phyloP scores from a whole-genome alignment of 2,888 invertebrate species.

The Oscheius sp. region DNA sequence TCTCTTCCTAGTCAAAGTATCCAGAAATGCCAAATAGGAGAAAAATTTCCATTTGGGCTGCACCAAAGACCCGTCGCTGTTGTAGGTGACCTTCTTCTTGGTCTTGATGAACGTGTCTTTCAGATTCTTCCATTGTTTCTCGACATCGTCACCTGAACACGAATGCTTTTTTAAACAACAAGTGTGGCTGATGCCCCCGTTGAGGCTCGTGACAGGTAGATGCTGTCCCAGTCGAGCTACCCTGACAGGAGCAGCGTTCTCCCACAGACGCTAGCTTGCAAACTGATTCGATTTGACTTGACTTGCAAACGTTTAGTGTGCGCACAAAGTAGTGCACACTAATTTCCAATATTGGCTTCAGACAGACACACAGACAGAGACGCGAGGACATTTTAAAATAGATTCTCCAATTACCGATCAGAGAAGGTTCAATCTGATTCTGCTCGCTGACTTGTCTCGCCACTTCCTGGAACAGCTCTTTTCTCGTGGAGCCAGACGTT shows the following conservation, averaged over 20 bases:
- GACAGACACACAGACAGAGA: no score
- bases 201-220: no score
- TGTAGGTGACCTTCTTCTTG: constrained; percentile 41
- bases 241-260: no score
- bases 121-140: constrained; percentile 55
- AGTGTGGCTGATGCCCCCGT: no score
- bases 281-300: no score
- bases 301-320: no score
- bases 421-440: constrained; percentile 40
- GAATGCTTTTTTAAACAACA: no score
- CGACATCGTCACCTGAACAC: constrained; percentile 48
- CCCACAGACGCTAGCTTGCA: no score
- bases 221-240: no score
- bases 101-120: constrained; percentile 54
- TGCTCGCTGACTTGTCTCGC: constrained; percentile 42
- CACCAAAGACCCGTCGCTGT: constrained; percentile 46
- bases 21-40: constrained; percentile 40
- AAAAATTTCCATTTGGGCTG: constrained; percentile 57
- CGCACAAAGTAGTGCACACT: no score
- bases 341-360: no score
- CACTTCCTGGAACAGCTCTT: constrained; percentile 45
- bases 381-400: no score
- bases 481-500: constrained; percentile 34
- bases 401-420: constrained; percentile 30
- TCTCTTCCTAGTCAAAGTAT: constrained; percentile 29